Evolutionary conservation across 2,888 invertebrate genomes (phyloP).

Genomic region (Dicycla oo): DNA sequence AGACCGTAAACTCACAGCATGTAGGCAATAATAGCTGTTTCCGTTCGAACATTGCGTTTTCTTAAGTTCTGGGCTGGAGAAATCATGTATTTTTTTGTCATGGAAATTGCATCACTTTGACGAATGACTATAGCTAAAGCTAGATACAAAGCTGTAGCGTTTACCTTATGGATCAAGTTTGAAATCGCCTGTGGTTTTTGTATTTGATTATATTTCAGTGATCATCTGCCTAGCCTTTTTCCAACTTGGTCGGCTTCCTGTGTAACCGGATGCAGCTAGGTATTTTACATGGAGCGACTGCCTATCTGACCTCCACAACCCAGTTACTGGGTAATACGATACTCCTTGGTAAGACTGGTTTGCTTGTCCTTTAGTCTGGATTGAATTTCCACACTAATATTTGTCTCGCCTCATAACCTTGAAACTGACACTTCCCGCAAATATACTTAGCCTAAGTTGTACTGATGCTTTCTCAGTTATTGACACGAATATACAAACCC

Average conservation of each 20-base stretch:
- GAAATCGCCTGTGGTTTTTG: not conserved
- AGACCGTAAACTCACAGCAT: slow-evolving; percentile 76
- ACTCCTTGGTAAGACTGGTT: too few species aligned
- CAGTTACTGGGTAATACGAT: too few species aligned
- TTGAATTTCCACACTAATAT: slow-evolving; percentile 4
- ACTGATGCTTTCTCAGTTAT: slow-evolving; percentile 17
- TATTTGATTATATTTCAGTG: too few species aligned
- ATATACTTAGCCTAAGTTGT: not conserved
- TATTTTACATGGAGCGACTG: too few species aligned
- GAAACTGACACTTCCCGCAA: not conserved
- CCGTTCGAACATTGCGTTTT: slow-evolving; percentile 70
- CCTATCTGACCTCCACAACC: too few species aligned
- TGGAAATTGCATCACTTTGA: slow-evolving; percentile 13
- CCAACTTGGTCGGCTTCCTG: too few species aligned
- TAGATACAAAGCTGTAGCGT: not conserved
- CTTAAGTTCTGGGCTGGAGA: slow-evolving; percentile 54
- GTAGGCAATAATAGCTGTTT: slow-evolving; percentile 74
- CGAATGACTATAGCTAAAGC: not conserved
- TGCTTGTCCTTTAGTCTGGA: not conserved
- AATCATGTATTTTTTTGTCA: slow-evolving; percentile 43
- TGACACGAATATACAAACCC: slow-evolving; percentile 21
- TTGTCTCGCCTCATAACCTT: not conserved
- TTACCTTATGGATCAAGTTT: not conserved
- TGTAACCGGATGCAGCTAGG: too few species aligned
- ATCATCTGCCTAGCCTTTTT: too few species aligned